A percentile compares a stretch with the other conserved stretches of the same genome.
Evolutionary conservation across 2,888 invertebrate genomes (phyloP).

Genomic region (Boloria euphrosyne): DNA sequence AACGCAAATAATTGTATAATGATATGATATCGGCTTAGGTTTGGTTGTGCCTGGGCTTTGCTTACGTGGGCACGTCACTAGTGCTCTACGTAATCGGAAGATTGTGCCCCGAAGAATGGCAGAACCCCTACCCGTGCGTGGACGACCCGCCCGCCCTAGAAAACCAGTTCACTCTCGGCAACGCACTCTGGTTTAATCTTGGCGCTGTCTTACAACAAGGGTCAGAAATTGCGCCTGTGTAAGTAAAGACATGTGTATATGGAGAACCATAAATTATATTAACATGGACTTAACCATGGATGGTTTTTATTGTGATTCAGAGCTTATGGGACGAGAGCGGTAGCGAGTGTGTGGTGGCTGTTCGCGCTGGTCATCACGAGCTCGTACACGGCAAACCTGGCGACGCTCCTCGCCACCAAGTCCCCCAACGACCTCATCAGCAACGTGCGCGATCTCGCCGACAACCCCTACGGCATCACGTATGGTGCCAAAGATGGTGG

Average conservation of each 20-base stretch:
- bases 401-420: constrained; percentile 93
- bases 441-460: constrained; percentile 91
- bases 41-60: constrained; percentile 92
- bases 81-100: constrained; percentile 91
- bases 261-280: not conserved
- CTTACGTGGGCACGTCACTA: constrained; percentile 90
- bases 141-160: constrained; percentile 91
- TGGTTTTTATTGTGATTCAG: constrained; percentile 66
- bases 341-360: constrained; percentile 94
- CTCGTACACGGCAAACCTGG: constrained; percentile 95
- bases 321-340: constrained; percentile 92
- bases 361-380: constrained; percentile 93
- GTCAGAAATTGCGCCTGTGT: constrained; percentile 93
- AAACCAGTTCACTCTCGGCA: constrained; percentile 92
- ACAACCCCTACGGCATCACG: constrained; percentile 88
- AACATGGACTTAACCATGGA: no score
- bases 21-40: constrained; percentile 68
- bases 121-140: constrained; percentile 92
- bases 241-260: constrained; percentile 69
- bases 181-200: constrained; percentile 94
- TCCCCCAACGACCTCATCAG: constrained; percentile 85
- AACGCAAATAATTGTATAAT: not conserved
- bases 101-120: constrained; percentile 93
- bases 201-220: constrained; percentile 94
- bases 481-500: constrained; percentile 94